Conservation (phyloP, 2,113 vertebrate genomes). For the Delphinapterus leucas region DNA sequence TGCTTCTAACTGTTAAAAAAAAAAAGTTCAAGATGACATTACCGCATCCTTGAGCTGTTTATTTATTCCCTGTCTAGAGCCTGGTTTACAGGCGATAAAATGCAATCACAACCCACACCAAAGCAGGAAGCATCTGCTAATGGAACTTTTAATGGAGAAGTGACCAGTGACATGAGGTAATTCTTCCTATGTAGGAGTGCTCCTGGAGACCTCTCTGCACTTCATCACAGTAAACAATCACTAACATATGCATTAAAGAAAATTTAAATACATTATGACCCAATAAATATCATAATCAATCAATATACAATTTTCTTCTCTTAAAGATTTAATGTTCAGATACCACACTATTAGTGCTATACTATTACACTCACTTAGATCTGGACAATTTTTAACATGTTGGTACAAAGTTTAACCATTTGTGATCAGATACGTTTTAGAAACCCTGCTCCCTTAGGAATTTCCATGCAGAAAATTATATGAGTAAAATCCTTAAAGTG, state of each 20-base stretch:
- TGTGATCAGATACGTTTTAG: conserved; percentile 76
- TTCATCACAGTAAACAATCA: conserved; percentile 93
- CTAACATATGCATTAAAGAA: conserved; percentile 93
- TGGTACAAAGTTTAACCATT: conserved; percentile 69
- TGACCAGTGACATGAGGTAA: conserved; percentile 92
- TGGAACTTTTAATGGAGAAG: conserved; percentile 94
- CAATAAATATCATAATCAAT: conserved; percentile 92
- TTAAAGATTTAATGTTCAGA: conserved; percentile 80
- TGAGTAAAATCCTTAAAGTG: neutral
- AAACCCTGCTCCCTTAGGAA: neutral
- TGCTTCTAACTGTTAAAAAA: conserved; percentile 85
- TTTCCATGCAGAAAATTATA: neutral
- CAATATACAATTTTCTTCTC: conserved; percentile 80
- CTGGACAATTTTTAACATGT: conserved; percentile 70
- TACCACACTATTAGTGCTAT: conserved; percentile 56
- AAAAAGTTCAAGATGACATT: conserved; percentile 92
- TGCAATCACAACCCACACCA: conserved; percentile 91
- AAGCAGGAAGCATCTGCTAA: conserved; percentile 95
- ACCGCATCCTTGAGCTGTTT: conserved; percentile 92
- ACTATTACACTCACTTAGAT: conserved; percentile 57
- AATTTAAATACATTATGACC: conserved; percentile 95
- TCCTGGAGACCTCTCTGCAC: conserved; percentile 81
- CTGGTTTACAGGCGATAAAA: conserved; percentile 96
- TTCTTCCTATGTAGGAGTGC: conserved; percentile 85
- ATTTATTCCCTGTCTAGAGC: conserved; percentile 92